Base-by-base conservation (phyloP, 92 coral and sea anemone genomes). In the Hydrozoanthus gracilis region DNA sequence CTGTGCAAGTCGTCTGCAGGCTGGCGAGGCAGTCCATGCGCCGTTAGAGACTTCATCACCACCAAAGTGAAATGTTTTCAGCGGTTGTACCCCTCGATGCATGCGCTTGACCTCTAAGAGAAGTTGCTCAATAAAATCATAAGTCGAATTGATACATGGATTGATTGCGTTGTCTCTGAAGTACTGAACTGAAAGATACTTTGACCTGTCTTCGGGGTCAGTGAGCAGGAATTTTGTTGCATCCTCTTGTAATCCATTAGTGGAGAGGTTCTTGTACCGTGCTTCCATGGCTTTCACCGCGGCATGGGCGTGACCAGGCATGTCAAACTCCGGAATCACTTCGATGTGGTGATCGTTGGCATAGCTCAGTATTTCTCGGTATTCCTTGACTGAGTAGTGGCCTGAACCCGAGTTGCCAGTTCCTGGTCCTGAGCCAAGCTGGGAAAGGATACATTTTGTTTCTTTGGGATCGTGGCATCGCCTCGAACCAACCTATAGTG, bases 221-320 rank as follows among this genome's bases (percentile, higher is more conserved):
- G 82, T 88, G 35, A 95, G 87, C 44, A 89, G 84, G 77, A 82
- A 95, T 78, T 85, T 79, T 50, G 82, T 46, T 12, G 92, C 96
- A 10, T 88, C 84, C 13, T 61, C 60, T n/a, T 35, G 44, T 17
- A 88, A 52, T 35, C 90, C 89, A 12, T 68, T 46, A 50, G 71
- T 50, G 35, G 92, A 69, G 13, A 84, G 86, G 10, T 89, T 91
- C 51, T 55, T 71, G 46, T 62, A 80, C 35, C 98, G 88, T 14
- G 80, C 88, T 54, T 91, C 89, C 95, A 91, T 93, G 44, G 98
- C 91, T 69, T 87, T 91, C 9, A 93, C 86, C 7, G 92, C 94
- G 2, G 98, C 98, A 85, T 94, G 95, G 9, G 96, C 88, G 77
- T 96, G 98, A 1, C 96, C 98, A 6, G 98, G 98, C 89, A 96